A percentile compares a stretch with the other conserved stretches of the same genome.
Conservation (phyloP, 2,113 vertebrate genomes). For the Bos javanicus region DNA sequence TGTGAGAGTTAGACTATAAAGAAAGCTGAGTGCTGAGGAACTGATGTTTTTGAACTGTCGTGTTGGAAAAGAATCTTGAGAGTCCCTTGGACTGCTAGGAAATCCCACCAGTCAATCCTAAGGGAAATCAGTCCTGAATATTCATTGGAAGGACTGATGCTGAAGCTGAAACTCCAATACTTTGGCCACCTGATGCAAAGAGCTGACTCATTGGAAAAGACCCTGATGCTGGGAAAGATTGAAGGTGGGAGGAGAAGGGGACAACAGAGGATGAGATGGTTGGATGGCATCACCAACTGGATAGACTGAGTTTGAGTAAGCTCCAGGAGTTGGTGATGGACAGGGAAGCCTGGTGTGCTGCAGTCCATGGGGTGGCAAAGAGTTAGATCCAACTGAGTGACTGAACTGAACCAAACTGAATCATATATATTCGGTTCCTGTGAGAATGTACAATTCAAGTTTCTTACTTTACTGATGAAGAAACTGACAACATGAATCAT, state of each 20-base stretch:
- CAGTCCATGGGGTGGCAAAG: not conserved
- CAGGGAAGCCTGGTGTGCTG: not conserved
- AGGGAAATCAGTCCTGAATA: not conserved
- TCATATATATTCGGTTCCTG: not conserved
- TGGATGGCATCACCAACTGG: not conserved
- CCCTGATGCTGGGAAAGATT: not conserved
- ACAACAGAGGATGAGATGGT: not conserved
- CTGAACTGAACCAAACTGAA: not conserved
- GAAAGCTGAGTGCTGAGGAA: not conserved
- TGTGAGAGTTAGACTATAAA: not conserved
- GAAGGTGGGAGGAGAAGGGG: not conserved
- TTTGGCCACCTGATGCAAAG: not conserved
- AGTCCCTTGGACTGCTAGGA: not conserved
- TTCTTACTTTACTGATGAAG: not conserved
- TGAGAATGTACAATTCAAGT: not conserved
- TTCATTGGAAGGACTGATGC: not conserved
- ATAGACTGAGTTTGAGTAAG: not conserved
- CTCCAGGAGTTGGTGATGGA: not conserved
- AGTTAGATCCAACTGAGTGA: not conserved
- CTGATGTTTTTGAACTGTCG: not conserved
- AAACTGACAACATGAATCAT: not conserved
- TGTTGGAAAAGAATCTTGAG: not conserved
- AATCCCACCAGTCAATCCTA: not conserved
- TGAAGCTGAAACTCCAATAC: not conserved
- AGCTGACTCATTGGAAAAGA: not conserved